phyloP scores from a whole-genome alignment of 64 coral and sea anemone species.

The Stichodactyla helianthus region DNA sequence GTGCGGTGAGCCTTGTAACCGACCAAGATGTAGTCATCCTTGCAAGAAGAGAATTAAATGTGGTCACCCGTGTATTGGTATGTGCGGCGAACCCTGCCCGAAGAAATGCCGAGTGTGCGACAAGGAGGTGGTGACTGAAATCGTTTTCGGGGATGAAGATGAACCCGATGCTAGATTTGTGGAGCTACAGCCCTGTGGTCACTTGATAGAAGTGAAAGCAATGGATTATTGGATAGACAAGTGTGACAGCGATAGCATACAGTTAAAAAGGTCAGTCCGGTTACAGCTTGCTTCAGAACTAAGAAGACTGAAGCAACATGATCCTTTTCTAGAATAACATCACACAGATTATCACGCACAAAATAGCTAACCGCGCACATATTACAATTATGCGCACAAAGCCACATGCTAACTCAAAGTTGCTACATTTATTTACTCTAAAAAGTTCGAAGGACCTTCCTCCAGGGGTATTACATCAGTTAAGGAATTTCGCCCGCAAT shows the following conservation, averaged over 20 bases:
- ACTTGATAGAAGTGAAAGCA: constrained; percentile 59
- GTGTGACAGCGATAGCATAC: constrained; percentile 32
- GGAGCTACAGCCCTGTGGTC: constrained; percentile 61
- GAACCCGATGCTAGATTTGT: constrained; percentile 59
- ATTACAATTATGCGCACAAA: too few relatives aligned
- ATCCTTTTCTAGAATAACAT: too few relatives aligned
- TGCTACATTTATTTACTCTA: too few relatives aligned
- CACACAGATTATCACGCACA: too few relatives aligned
- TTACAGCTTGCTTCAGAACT: not conserved
- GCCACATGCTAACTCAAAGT: too few relatives aligned
- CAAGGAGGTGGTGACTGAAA: constrained; percentile 53
- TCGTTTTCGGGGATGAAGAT: constrained; percentile 72
- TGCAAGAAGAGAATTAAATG: constrained; percentile 38
- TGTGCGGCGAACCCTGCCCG: constrained; percentile 76
- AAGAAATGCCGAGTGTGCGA: constrained; percentile 62
- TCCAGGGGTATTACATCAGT: too few relatives aligned
- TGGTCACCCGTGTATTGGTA: constrained; percentile 56
- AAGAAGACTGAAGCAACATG: not conserved
- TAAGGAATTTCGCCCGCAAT: too few relatives aligned
- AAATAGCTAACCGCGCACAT: too few relatives aligned
- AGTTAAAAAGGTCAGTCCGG: constrained; percentile 47
- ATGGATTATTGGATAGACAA: constrained; percentile 80
- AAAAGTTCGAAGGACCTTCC: too few relatives aligned
- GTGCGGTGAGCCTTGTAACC: constrained; percentile 50
- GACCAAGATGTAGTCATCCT: constrained; percentile 39